Conservation (phyloP, 2,113 vertebrate species). For the Oryzias melastigma region DNA sequence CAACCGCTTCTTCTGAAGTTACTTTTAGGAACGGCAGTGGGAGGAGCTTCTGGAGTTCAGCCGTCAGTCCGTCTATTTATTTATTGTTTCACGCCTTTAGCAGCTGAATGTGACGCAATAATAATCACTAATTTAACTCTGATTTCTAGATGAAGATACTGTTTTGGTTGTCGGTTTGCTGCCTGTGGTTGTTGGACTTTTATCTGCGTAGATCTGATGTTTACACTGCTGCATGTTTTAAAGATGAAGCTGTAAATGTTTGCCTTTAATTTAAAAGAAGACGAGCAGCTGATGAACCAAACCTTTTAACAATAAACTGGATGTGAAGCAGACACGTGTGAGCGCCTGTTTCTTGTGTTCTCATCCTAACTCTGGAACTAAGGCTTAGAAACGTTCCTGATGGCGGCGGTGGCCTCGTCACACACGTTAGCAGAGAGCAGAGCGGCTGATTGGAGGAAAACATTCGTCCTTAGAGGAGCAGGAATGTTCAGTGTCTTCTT, state of each 20-base stretch:
- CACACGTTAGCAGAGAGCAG: no score
- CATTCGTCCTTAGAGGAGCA: no score
- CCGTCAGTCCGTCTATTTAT: constrained; percentile 49
- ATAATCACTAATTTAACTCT: constrained; percentile 30
- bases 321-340: constrained; percentile 51
- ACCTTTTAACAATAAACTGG: constrained; percentile 77
- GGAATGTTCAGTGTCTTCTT: no score
- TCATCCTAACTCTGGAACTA: background rate
- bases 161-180: constrained; percentile 1
- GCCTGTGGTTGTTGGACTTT: constrained; percentile 43
- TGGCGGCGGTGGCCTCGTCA: no score
- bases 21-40: background rate
- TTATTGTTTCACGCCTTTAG: constrained; percentile 28
- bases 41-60: background rate
- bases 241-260: constrained; percentile 65
- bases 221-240: constrained; percentile 71
- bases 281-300: constrained; percentile 73
- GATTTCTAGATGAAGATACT: background rate
- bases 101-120: constrained; percentile 1
- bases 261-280: constrained; percentile 64
- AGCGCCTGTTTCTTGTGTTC: background rate
- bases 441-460: no score
- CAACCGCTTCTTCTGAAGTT: background rate
- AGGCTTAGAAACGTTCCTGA: no score
- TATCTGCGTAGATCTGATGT: constrained; percentile 54